A percentile compares a stretch with the other conserved stretches of the same genome.
phyloP scores from a whole-genome alignment of 2,113 vertebrate species.

The Empidonax alnorum region DNA sequence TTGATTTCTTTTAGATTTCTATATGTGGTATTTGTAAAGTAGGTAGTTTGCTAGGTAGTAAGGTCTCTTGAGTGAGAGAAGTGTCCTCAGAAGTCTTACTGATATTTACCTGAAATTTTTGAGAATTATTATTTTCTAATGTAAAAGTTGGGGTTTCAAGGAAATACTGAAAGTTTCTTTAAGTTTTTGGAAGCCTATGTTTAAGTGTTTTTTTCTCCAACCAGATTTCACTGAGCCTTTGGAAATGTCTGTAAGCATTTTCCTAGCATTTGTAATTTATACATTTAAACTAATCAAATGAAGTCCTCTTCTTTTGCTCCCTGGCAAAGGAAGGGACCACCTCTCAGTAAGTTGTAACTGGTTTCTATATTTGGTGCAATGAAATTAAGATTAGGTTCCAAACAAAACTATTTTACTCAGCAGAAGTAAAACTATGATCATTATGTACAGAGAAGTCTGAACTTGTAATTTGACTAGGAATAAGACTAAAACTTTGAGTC shows the following conservation, averaged over 20 bases:
- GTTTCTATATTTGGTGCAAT: neutral
- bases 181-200: neutral
- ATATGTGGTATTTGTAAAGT: neutral
- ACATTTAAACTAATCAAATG: neutral
- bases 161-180: neutral
- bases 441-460: neutral
- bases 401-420: neutral
- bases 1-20: neutral
- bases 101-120: neutral
- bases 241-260: neutral
- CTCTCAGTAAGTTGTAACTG: neutral
- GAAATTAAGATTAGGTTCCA: constrained; percentile 32
- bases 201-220: neutral
- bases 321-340: constrained; percentile 32
- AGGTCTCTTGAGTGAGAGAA: neutral
- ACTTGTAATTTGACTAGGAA: neutral
- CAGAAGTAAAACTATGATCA: neutral
- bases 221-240: neutral
- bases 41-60: neutral
- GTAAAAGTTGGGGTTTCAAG: neutral
- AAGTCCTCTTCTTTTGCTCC: neutral
- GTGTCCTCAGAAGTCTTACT: neutral
- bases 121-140: neutral
- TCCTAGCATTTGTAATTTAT: neutral
- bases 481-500: neutral